Evolutionary conservation across 2,888 invertebrate species (phyloP).

Genomic region (Eristalinus aeneus): DNA sequence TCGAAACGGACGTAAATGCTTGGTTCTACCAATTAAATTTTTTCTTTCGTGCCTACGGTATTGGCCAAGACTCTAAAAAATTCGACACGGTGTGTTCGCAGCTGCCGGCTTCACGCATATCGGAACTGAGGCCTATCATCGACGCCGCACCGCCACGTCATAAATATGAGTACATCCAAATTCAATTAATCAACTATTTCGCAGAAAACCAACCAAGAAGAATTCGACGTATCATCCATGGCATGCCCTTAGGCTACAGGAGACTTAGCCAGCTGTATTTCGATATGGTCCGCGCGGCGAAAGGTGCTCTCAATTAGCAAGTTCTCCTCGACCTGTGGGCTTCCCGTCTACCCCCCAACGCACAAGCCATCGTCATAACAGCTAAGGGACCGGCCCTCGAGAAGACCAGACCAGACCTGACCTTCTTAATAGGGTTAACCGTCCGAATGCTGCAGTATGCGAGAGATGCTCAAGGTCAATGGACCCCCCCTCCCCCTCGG

Average conservation of each 20-base stretch:
- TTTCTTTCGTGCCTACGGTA: constrained; percentile 8
- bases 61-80: neutral
- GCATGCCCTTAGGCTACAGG: neutral
- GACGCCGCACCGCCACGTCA: too few species aligned
- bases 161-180: too few species aligned
- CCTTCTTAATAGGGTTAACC: too few species aligned
- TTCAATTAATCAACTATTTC: too few species aligned
- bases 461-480: too few species aligned
- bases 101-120: neutral
- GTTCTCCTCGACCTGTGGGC: neutral
- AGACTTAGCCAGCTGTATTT: neutral
- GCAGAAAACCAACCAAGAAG: neutral
- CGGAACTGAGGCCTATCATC: neutral
- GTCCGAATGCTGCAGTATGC: too few species aligned
- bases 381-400: too few species aligned
- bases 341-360: neutral
- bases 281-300: neutral
- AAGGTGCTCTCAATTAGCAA: neutral
- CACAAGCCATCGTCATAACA: too few species aligned
- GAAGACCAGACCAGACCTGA: too few species aligned
- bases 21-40: neutral
- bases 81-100: constrained; percentile 29
- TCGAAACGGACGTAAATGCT: neutral
- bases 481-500: too few species aligned
- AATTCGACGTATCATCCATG: neutral